Conservation (phyloP, 2,888 invertebrate species). For the Troilus luridus region DNA sequence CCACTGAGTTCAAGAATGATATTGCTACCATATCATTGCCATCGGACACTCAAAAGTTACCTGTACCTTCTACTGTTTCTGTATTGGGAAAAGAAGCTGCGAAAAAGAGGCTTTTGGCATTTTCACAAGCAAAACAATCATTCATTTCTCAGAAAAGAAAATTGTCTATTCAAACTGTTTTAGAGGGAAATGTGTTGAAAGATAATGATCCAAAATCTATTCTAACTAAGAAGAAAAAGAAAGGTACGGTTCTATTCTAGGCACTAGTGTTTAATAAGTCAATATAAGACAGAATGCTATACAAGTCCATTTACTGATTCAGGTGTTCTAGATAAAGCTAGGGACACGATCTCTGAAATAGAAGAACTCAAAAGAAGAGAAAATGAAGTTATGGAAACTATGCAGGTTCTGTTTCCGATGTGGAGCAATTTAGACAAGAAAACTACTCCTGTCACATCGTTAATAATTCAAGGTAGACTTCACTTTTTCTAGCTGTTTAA, state of each 20-base stretch:
- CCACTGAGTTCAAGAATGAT: conserved; percentile 47
- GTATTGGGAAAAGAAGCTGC: conserved; percentile 68
- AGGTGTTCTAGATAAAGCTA: conserved; percentile 63
- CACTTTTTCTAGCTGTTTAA: neutral
- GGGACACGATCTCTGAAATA: conserved; percentile 65
- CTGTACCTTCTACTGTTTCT: conserved; percentile 56
- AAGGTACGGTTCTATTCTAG: conserved; percentile 45
- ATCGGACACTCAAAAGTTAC: conserved; percentile 16
- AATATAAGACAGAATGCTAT: neutral
- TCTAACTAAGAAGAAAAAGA: conserved; percentile 59
- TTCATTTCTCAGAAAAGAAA: conserved; percentile 61
- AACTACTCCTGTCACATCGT: conserved; percentile 33
- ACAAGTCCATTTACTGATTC: neutral
- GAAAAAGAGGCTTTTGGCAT: conserved; percentile 70
- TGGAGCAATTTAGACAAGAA: conserved; percentile 56
- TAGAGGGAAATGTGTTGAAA: conserved; percentile 52
- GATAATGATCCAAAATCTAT: conserved; percentile 56
- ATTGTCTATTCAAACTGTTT: conserved; percentile 55
- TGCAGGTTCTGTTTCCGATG: conserved; percentile 61
- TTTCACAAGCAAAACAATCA: conserved; percentile 68
- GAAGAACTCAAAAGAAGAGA: conserved; percentile 65
- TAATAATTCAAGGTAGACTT: conserved; percentile 56
- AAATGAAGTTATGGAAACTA: conserved; percentile 62
- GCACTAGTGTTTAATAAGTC: neutral
- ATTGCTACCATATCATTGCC: conserved; percentile 48